Base-by-base conservation (phyloP, 2,113 vertebrate species). In the Galeopterus variegatus region DNA sequence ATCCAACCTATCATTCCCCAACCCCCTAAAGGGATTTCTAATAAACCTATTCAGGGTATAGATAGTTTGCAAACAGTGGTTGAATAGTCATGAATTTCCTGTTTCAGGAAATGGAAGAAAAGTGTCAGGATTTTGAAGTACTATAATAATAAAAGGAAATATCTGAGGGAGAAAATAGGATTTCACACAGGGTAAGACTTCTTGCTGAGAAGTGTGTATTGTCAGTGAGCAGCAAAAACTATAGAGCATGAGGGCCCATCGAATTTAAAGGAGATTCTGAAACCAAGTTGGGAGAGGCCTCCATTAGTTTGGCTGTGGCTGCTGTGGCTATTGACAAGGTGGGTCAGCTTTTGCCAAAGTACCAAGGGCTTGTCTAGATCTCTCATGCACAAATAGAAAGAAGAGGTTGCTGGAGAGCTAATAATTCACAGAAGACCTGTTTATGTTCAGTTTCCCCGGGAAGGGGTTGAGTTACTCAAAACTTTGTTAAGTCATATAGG, bases 11-110 rank as follows among this genome's bases (percentile, higher is more conserved):
- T 41, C 41, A 4, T 41, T 41, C 41, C 41, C 41, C 41, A 41
- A 41, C 41, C 41, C 41, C 41, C 36, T 79, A 88, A 97, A 95
- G 14, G 5, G 1, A 60, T 88, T 80, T 81, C 33, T 67, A 73
- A 31, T 73, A 95, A 95, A 89, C 89, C 54, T 36, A 50, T 82
- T 41, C 56, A 52, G n/a, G 64, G 21, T 76, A 88, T 24, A 83
- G 56, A 50, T 52, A 54, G 31, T 93, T 64, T 92, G n/a, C 72
- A 31, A 79, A 48, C 36, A 77, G 54, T 81, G 1, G 18, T 82
- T 56, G 52, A 81, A 45, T 8, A 88, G 72, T 54, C 65, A 77
- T 24, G 12, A 65, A 52, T 94, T 84, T 95, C 31, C 23, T 69
- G 31, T 62, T 77, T 92, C 48, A 65, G 50, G 17, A 73, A 95